phyloP scores from a whole-genome alignment of 2,797 vertebrate genomes.

The Myotis findleyi region DNA sequence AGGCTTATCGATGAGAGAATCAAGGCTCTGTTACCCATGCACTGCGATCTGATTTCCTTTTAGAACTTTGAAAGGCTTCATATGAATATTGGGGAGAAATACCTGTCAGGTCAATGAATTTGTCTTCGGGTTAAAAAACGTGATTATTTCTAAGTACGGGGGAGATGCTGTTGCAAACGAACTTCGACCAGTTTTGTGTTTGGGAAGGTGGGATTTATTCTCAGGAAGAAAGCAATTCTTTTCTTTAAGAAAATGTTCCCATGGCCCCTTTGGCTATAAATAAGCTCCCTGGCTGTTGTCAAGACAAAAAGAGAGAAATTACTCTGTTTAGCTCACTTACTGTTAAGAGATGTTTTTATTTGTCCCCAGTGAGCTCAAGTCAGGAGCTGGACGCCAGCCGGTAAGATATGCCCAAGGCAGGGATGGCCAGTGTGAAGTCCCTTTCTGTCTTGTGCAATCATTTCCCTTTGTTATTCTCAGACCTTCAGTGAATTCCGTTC shows the following conservation, averaged over 20 bases:
- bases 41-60: neutral
- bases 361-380: neutral
- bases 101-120: neutral
- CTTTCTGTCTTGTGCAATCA: neutral
- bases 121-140: neutral
- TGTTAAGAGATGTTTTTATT: neutral
- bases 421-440: neutral
- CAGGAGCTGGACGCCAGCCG: neutral
- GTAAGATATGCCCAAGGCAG: neutral
- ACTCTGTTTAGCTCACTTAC: neutral
- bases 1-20: neutral
- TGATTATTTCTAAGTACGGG: neutral
- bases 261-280: neutral
- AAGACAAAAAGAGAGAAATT: neutral
- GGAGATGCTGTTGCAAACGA: neutral
- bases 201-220: neutral
- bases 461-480: neutral
- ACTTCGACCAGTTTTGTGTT: neutral
- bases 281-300: neutral
- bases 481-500: neutral
- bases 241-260: conserved; percentile 16
- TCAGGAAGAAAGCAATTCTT: conserved; percentile 4
- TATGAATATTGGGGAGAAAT: neutral
- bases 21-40: neutral
- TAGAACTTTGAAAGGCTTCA: neutral